phyloP scores from a whole-genome alignment of 1,140 invertebrate species.

The Monochamus saltuarius region DNA sequence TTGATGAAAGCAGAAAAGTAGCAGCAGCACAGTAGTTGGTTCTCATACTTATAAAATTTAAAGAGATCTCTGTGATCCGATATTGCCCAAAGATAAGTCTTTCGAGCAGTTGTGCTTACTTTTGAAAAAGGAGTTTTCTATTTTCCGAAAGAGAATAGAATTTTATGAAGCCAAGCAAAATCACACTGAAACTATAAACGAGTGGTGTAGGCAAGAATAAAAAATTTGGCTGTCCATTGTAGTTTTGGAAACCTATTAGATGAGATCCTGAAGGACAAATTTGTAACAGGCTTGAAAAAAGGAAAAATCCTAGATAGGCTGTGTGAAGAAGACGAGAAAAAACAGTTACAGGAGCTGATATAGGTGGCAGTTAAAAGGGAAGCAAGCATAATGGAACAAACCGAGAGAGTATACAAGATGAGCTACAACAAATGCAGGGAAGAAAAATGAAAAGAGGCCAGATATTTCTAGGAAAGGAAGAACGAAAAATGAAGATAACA shows the following conservation, averaged over 20 bases:
- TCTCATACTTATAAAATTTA: not conserved
- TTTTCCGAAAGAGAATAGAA: not conserved
- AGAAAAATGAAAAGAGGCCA: too few relatives aligned
- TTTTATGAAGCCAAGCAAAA: constrained; percentile 6
- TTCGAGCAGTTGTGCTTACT: not conserved
- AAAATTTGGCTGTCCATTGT: constrained; percentile 8
- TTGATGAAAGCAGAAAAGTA: not conserved
- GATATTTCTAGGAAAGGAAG: too few relatives aligned
- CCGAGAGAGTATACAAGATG: too few relatives aligned
- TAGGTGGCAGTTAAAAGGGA: constrained; percentile 6
- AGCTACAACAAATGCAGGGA: too few relatives aligned
- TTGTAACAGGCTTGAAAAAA: constrained; percentile 12
- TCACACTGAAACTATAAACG: not conserved
- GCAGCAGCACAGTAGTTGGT: not conserved
- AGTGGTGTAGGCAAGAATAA: constrained; percentile 18
- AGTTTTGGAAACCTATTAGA: constrained; percentile 8
- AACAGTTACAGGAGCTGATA: not conserved
- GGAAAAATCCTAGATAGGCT: constrained; percentile 7
- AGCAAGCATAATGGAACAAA: too few relatives aligned
- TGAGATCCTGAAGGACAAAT: constrained; percentile 14
- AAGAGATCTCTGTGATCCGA: not conserved
- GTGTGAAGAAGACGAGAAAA: constrained; percentile 16
- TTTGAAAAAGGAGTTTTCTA: not conserved
- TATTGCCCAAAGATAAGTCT: not conserved
- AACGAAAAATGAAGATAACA: too few relatives aligned